phyloP scores from a whole-genome alignment of 2,797 vertebrate species.

The Artibeus jamaicensis region DNA sequence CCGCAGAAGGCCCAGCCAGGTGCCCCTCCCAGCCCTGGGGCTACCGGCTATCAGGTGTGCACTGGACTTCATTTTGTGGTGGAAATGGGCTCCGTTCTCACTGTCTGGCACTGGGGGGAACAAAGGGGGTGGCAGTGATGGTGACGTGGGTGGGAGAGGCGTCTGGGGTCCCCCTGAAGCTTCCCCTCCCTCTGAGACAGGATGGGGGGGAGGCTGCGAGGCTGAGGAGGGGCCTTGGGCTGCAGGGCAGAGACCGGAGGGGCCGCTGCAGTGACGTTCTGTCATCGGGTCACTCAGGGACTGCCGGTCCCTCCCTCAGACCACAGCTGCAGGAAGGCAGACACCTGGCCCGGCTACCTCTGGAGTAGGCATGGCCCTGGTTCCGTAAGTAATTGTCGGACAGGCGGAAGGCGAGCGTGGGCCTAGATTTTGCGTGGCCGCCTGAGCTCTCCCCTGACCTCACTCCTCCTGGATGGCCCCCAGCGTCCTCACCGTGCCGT shows the following conservation, averaged over 20 bases:
- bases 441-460: not conserved
- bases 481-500: no score
- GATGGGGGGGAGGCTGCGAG: not conserved
- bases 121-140: not conserved
- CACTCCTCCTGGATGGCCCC: not conserved
- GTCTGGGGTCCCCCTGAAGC: not conserved
- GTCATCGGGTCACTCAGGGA: not conserved
- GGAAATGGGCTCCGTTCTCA: not conserved
- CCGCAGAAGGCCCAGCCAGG: not conserved
- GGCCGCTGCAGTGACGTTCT: not conserved
- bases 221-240: not conserved
- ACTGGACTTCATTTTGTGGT: not conserved
- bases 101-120: not conserved
- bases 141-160: no score
- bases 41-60: no score
- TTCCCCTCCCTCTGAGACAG: not conserved
- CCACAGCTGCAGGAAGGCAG: not conserved
- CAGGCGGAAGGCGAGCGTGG: no score
- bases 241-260: not conserved
- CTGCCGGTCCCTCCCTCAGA: not conserved
- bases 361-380: fast-evolving
- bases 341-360: not conserved
- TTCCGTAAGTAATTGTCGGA: not conserved
- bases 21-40: not conserved
- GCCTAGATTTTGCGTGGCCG: not conserved